Evolutionary conservation across 1,140 invertebrate species (phyloP).

Genomic region (Globodera rostochiensis): DNA sequence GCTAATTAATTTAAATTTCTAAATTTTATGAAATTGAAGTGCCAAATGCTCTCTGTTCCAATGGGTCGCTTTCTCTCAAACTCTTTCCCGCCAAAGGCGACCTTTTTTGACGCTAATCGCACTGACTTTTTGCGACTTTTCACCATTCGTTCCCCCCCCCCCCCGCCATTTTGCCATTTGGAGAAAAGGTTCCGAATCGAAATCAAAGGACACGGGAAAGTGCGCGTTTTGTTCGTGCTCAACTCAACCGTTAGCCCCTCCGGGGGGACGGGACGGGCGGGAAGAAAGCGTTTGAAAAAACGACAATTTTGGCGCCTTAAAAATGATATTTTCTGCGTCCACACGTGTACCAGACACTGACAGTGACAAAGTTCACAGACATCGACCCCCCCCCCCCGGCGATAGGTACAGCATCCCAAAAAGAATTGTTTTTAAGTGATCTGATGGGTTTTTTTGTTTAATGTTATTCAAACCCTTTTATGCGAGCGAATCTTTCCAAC

Average conservation of each 20-base stretch:
- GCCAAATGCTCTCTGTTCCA: too few relatives aligned
- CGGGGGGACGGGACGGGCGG: neutral
- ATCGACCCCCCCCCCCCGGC: too few relatives aligned
- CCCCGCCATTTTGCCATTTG: neutral
- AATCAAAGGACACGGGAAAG: constrained; percentile 14
- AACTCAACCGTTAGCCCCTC: too few relatives aligned
- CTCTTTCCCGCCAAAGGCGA: too few relatives aligned
- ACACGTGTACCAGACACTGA: neutral
- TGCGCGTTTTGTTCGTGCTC: neutral
- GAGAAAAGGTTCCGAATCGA: neutral
- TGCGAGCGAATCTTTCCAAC: too few relatives aligned
- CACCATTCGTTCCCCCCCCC: neutral
- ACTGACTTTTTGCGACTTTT: constrained; percentile 2
- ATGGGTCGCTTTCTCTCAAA: too few relatives aligned
- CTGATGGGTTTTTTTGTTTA: too few relatives aligned
- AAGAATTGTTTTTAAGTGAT: too few relatives aligned
- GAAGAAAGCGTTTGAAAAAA: neutral
- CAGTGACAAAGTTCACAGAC: neutral
- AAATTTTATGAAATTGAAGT: too few relatives aligned
- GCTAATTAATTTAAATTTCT: too few relatives aligned
- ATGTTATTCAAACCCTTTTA: too few relatives aligned
- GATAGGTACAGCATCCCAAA: too few relatives aligned
- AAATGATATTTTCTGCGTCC: neutral
- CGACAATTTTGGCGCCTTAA: neutral
- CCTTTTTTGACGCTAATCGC: constrained; percentile 14